Base-by-base conservation (phyloP, 1,140 invertebrate genomes). In the Berghia stephanieae region DNA sequence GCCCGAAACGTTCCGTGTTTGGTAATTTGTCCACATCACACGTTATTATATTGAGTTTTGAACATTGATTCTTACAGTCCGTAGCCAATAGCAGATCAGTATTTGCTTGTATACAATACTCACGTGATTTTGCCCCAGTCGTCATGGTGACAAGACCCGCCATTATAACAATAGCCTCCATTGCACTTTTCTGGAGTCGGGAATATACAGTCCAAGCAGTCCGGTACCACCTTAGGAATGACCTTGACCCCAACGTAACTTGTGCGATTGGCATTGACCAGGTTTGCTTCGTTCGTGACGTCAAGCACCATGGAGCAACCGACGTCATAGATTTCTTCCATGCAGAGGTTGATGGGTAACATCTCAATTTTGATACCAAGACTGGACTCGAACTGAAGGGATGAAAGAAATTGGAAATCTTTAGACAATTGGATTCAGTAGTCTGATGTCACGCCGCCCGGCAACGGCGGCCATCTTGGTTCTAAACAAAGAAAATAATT, bases 271-370 rank as follows among this genome's bases (percentile, higher is more conserved):
- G 97, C 95, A 90, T 99, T 98, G 0, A 99, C 96, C 93, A 97
- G 95, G 81, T 97, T 96, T 0, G 97, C 97, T 52, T 82, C 77
- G 13, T 80, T 79, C 4, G 94, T 96, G 69, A 98, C 96, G 82
- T 96, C 94, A 38, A 98, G 90, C 43, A 93, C 92, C 89, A 98
- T 99, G 1, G 96, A 97, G 89, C 98, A 99, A 70, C 96, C 98
- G 27, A 84, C 86, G 89, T 98, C 96, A 90, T 97, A 99, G 90
- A 94, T 95, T 85, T 96, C 94, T 86, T 98, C 96, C 90, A 98
- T 90, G 89, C 98, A 99, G 90, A 98, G 96, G 84, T 99, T 96
- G 80, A 99, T 98, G 74, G 96, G 96, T 2, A 98, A 96, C 96
- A 98, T 98, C 3, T 95, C 96, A 52, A 99, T 97, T 83, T 97